Evolutionary conservation across 2,797 vertebrate species (phyloP), one percentile per base, ranked within the genome.

Genomic region (Ctenosaura bakeri): DNA sequence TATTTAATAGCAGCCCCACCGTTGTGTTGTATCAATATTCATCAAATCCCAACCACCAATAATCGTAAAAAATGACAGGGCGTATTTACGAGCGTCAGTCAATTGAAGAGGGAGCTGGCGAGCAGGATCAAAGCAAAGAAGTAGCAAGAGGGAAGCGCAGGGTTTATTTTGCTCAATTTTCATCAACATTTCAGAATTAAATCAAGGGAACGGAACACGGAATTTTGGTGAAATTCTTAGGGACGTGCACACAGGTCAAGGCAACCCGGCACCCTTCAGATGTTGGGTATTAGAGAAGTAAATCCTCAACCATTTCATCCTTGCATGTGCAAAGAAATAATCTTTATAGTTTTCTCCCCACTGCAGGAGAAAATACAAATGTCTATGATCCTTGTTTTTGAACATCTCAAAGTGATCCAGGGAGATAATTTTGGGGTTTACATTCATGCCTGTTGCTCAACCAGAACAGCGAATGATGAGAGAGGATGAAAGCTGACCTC

Each of bases 11-110:
- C 88, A 66, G 95, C 96, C 95, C 90, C 95, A 94, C 6, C 3
- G 91, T 96, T 96, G 97, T 97, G 93, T 97, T 95, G 95, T 96
- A 97, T 97, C 96, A 97, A 97, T 97, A 97, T 97, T 97, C 97
- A 97, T 97, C 97, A 96, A 96, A 92, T 94, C 88, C 93, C 97
- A 97, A 96, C 96, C 96, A 96, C 97, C 96, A 97, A 97, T 97
- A 97, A 97, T 96, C 97, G 94, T 97, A 96, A 97, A 46, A 96
- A 96, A 92, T 94, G 96, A 96, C 97, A 96, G 87, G 52, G 59
- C 69, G 90, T 96, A 98, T 97, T 97, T 97, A 98, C 94, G 91
- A 94, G 85, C 85, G 2, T 79, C 88, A 69, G 79, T 93, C 91
- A 71, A 4, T 35, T 35, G 90, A 94, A 91, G 84, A 74, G 50